A percentile compares a stretch with the other conserved stretches of the same genome.
Conservation (phyloP, 2,888 invertebrate genomes). For the Drosophila prolongata region DNA sequence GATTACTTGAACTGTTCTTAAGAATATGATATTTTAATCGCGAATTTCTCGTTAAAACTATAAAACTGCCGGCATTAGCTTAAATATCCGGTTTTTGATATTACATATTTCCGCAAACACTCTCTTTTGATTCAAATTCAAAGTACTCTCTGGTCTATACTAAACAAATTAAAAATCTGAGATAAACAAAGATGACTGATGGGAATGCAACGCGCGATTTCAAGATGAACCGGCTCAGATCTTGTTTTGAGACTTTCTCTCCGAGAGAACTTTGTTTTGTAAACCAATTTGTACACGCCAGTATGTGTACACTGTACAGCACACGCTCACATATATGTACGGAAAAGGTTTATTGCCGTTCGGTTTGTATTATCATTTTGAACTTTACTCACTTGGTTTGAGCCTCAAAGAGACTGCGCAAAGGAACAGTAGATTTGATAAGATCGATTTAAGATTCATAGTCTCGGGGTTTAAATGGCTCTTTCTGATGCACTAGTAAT, state of each 20-base stretch:
- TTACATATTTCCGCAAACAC: slow-evolving; percentile 24
- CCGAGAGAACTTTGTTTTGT: slow-evolving; percentile 5
- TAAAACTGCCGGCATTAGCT: neutral
- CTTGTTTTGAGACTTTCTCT: slow-evolving; percentile 26
- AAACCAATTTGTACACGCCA: neutral
- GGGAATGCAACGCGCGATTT: slow-evolving; percentile 10
- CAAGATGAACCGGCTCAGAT: slow-evolving; percentile 44
- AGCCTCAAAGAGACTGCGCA: slow-evolving; percentile 23
- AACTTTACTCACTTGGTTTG: slow-evolving; percentile 61
- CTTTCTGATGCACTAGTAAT: neutral
- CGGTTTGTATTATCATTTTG: slow-evolving; percentile 36
- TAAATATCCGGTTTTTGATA: neutral
- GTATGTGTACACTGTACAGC: neutral
- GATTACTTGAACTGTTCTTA: too few species aligned
- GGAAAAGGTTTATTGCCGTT: slow-evolving; percentile 24
- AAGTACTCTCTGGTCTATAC: neutral
- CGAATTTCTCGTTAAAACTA: too few species aligned
- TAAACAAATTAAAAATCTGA: neutral
- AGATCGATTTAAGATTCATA: slow-evolving; percentile 30
- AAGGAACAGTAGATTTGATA: slow-evolving; percentile 25
- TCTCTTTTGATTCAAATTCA: neutral
- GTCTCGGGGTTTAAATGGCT: neutral
- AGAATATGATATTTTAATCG: too few species aligned
- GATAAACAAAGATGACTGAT: slow-evolving; percentile 12
- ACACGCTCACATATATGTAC: slow-evolving; percentile 8